Evolutionary conservation across 2,888 invertebrate species (phyloP).

Genomic region (Eupithecia pulchellata): DNA sequence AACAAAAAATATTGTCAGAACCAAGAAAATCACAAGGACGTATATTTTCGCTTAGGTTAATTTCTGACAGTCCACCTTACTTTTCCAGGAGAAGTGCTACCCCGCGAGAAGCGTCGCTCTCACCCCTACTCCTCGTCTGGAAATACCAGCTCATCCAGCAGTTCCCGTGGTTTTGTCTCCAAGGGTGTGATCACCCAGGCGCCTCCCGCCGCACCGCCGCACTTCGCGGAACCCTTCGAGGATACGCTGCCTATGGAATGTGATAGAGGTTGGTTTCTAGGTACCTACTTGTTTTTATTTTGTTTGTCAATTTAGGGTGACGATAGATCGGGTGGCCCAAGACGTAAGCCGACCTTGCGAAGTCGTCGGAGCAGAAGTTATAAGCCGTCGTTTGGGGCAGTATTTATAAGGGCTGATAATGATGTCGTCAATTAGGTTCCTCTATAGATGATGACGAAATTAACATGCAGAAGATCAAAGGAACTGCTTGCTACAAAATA

Average conservation of each 20-base stretch:
- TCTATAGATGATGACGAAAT: not conserved
- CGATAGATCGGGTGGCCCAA: too few relatives aligned
- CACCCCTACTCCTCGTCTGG: slow-evolving; percentile 75
- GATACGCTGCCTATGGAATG: slow-evolving; percentile 72
- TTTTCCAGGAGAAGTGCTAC: slow-evolving; percentile 52
- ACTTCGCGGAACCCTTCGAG: slow-evolving; percentile 63
- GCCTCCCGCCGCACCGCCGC: slow-evolving; percentile 63
- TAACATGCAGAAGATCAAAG: not conserved
- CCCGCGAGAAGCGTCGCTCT: slow-evolving; percentile 59
- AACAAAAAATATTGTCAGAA: not conserved
- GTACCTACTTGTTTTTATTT: not conserved
- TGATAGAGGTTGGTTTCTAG: slow-evolving; percentile 63
- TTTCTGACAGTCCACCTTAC: not conserved
- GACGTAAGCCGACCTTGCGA: too few relatives aligned
- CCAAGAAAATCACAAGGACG: not conserved
- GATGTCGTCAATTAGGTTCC: not conserved
- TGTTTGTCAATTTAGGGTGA: not conserved
- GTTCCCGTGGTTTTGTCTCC: slow-evolving; percentile 72
- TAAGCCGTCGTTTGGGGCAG: not conserved
- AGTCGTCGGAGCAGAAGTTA: not conserved
- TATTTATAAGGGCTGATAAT: not conserved
- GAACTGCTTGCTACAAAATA: not conserved
- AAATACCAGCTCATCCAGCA: slow-evolving; percentile 85
- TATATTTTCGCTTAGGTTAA: not conserved
- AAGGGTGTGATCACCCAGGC: slow-evolving; percentile 63